Base-by-base conservation (phyloP, 2,113 vertebrate species). In the Varanus salvator region DNA sequence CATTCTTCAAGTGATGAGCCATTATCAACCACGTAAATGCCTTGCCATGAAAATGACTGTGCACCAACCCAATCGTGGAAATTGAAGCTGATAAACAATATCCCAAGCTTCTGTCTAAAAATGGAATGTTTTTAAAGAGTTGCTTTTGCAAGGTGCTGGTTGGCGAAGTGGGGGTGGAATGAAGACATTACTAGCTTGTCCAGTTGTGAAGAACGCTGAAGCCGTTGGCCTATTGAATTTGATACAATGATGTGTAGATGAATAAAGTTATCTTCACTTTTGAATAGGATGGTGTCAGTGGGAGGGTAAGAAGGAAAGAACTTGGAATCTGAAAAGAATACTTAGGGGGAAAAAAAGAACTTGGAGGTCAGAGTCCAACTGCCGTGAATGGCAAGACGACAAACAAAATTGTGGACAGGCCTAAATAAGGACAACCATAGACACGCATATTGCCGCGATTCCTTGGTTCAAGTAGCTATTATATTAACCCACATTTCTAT, bases 241-340 rank as follows among this genome's bases (percentile, higher is more conserved):
- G 98, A 98, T 98, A 99, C 99, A 99, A 99, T 98, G 98, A 99
- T 98, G 97, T 98, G 97, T 98, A 97, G 97, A 98, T 99, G 99
- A 99, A 99, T 99, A 98, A 99, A 99, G 98, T 99, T 99, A 99
- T 99, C 99, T 99, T 97, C 97, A 92, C 94, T 89, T 94, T 96
- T 99, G 98, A 99, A 99, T 98, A 97, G 98, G 98, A 99, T 97
- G 97, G 98, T 98, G 98, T 98, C 97, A 98, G 98, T 98, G 97
- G 98, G 98, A 98, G 98, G 98, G 98, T 97, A 98, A 96, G 97
- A 98, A 98, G 98, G 96, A 98, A 98, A 97, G 97, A 97, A 98
- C 97, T 97, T 95, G 93, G 93, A 98, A 97, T 97, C 96, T 98
- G 97, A 98, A 99, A 98, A 97, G 97, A 98, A 98, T 98, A 97